Conservation (phyloP, 1,140 invertebrate species). For the Eupristina koningsbergeri region DNA sequence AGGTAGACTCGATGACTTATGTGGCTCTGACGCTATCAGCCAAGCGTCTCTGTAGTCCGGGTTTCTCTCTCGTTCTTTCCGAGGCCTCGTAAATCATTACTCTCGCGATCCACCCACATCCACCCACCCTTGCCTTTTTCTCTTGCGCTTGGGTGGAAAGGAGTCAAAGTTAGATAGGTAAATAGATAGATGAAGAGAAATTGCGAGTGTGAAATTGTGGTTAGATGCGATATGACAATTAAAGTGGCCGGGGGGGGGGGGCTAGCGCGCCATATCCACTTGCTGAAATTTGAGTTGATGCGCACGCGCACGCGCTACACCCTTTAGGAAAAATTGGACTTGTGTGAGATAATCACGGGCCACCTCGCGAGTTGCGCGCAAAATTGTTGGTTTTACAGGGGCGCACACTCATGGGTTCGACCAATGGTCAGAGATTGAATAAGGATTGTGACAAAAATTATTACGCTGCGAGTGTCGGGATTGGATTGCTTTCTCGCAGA, state of each 20-base stretch:
- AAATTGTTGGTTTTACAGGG: conserved; percentile 50
- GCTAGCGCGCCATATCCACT: neutral
- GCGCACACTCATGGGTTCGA: neutral
- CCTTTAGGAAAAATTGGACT: conserved; percentile 26
- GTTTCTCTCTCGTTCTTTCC: conserved; percentile 54
- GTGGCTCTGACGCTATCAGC: conserved; percentile 74
- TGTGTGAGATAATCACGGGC: conserved; percentile 32
- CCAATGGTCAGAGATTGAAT: conserved; percentile 44
- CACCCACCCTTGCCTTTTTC: conserved; percentile 48
- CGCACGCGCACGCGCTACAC: neutral
- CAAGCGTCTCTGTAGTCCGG: conserved; percentile 71
- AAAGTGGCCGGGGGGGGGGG: conserved; percentile 62
- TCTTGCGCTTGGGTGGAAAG: conserved; percentile 23
- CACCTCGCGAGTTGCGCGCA: conserved; percentile 8
- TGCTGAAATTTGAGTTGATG: no score
- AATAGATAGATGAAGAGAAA: neutral
- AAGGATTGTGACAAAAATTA: conserved; percentile 53
- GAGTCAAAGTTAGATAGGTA: conserved; percentile 12
- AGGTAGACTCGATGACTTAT: conserved; percentile 73
- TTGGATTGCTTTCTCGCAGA: conserved; percentile 9
- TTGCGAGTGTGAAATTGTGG: conserved; percentile 35
- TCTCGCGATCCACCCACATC: conserved; percentile 69
- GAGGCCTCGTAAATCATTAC: conserved; percentile 72
- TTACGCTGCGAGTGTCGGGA: conserved; percentile 38
- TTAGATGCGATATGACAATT: conserved; percentile 65